Percentiles rank a stretch among this genome's conserved stretches.
These are phyloP conservation scores for Bombycilla garrulus DNA, from an alignment of 2,113 vertebrate genomes.

Conservation along the genomic window DNA sequence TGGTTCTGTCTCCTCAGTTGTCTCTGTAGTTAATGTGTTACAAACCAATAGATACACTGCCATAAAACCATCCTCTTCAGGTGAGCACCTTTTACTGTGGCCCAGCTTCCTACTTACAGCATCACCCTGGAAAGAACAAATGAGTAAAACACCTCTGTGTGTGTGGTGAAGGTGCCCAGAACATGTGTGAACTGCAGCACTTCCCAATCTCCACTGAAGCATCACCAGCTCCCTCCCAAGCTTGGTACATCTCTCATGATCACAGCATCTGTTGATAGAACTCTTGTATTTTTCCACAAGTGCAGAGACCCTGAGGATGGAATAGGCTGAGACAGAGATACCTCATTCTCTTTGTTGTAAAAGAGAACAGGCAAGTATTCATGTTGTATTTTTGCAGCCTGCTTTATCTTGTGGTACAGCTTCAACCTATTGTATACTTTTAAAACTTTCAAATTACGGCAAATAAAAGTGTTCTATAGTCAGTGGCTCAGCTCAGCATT, in stretches of 20 bases:
- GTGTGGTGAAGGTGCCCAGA: neutral
- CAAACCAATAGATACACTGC: neutral
- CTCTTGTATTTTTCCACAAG: neutral
- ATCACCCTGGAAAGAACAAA: neutral
- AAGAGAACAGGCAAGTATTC: neutral
- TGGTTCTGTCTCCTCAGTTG: neutral
- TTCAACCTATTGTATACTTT: neutral
- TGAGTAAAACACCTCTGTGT: neutral
- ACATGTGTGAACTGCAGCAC: neutral
- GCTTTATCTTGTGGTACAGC: neutral
- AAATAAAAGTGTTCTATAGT: neutral
- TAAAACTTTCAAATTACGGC: neutral
- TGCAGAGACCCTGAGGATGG: neutral
- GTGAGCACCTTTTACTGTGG: neutral
- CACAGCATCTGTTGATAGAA: neutral
- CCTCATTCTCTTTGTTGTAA: neutral
- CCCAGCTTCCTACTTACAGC: neutral
- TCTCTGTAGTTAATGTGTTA: neutral
- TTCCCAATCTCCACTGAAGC: neutral
- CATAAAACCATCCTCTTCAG: neutral
- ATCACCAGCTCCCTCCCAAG: neutral
- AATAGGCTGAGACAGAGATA: neutral
- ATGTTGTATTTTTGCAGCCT: neutral
- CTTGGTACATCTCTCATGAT: neutral
- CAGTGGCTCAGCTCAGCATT: neutral